A percentile compares a stretch with the other conserved stretches of the same genome.
These are phyloP conservation scores for Timandra comae DNA, from an alignment of 2,888 invertebrate species.

Conservation along the genomic window DNA sequence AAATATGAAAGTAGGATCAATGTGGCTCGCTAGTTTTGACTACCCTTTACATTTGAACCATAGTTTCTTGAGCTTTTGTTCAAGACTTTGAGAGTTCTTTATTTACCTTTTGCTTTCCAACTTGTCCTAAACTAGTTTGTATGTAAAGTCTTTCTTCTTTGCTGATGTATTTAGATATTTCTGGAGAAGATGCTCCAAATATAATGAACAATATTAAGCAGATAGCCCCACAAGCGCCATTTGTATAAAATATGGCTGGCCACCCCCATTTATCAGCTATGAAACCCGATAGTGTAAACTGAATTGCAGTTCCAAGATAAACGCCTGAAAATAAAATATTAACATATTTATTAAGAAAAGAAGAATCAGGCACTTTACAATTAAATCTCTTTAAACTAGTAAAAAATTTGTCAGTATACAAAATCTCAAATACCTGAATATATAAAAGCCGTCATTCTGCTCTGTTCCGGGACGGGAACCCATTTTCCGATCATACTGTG, in stretches of 20 bases:
- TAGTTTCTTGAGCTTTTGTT: too few relatives aligned
- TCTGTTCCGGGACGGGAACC: conserved; percentile 80
- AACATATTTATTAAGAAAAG: too few relatives aligned
- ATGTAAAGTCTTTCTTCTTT: conserved; percentile 81
- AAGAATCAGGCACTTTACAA: too few relatives aligned
- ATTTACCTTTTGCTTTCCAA: conserved; percentile 43
- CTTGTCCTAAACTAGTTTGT: conserved; percentile 64
- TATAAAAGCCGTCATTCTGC: conserved; percentile 73
- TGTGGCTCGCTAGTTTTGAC: too few relatives aligned
- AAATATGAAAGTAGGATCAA: too few relatives aligned
- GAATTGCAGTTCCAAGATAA: conserved; percentile 77
- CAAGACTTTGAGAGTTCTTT: too few relatives aligned
- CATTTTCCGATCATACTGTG: conserved; percentile 79
- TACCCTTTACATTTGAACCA: too few relatives aligned
- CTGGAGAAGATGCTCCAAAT: conserved; percentile 81
- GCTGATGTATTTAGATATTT: conserved; percentile 75
- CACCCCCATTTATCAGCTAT: conserved; percentile 72
- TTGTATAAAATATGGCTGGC: conserved; percentile 81
- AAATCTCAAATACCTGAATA: conserved; percentile 32
- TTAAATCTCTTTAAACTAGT: too few relatives aligned
- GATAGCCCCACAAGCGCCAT: conserved; percentile 69
- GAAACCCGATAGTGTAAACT: conserved; percentile 68
- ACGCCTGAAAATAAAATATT: conserved; percentile 67
- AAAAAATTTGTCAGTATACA: too few relatives aligned
- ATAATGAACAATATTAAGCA: conserved; percentile 76